Percentiles rank a stretch among this genome's conserved stretches.
Evolutionary conservation across 2,888 invertebrate genomes (phyloP).

Genomic region (Cephus pygmeus): DNA sequence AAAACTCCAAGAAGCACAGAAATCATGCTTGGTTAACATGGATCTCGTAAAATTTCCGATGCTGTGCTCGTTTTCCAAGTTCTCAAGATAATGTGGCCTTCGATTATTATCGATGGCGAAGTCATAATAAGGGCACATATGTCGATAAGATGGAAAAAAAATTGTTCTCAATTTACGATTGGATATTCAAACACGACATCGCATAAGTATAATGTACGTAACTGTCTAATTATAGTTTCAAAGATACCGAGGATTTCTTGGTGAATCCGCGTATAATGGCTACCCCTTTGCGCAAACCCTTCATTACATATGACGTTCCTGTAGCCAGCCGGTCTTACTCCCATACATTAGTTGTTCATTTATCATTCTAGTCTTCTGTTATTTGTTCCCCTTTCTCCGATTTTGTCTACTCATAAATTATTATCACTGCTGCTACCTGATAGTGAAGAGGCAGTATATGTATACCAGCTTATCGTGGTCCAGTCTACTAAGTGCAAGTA

Average conservation of each 20-base stretch:
- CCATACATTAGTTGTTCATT: not conserved
- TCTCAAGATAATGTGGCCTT: not conserved
- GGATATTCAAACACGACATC: not conserved
- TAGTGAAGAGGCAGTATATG: not conserved
- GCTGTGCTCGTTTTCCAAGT: not conserved
- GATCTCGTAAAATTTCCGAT: not conserved
- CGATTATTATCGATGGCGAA: not conserved
- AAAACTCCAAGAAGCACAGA: conserved; percentile 11
- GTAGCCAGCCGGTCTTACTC: not conserved
- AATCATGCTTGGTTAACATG: not conserved
- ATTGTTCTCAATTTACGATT: not conserved
- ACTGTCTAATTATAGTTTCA: not conserved
- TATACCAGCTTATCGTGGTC: not conserved
- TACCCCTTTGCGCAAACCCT: not conserved
- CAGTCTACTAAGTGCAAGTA: not conserved
- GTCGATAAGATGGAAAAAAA: not conserved
- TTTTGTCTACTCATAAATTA: not conserved
- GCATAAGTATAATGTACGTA: not conserved
- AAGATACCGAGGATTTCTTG: not conserved
- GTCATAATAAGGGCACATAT: not conserved
- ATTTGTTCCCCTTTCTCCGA: not conserved
- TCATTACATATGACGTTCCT: not conserved
- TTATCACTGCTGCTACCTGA: not conserved
- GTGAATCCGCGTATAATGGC: not conserved
- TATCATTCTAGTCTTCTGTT: not conserved